A percentile compares a stretch with the other conserved stretches of the same genome.
Evolutionary conservation across 2,797 vertebrate genomes (phyloP).

Genomic region (Taenioides sp.): DNA sequence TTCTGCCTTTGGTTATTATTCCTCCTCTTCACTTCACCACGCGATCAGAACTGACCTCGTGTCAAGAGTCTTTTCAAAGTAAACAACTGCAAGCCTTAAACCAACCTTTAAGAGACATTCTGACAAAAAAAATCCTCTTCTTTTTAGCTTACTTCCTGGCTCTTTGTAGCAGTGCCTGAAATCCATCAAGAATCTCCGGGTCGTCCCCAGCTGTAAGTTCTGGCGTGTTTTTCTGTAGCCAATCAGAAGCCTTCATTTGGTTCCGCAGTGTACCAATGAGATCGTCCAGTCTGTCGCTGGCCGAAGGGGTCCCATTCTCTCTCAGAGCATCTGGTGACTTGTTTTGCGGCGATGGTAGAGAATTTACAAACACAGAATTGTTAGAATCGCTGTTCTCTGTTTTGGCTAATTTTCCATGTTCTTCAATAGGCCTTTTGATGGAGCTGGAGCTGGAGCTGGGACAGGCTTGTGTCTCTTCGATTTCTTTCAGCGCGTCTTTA

Average conservation of each 20-base stretch:
- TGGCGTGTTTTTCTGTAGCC: constrained; percentile 84
- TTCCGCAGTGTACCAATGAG: constrained; percentile 86
- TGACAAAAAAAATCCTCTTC: constrained; percentile 17
- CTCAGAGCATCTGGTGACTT: constrained; percentile 56
- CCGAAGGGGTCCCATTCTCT: constrained; percentile 50
- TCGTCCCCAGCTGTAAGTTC: constrained; percentile 80
- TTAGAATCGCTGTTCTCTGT: constrained; percentile 44
- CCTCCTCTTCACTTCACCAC: constrained; percentile 13
- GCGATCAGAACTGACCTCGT: constrained; percentile 31
- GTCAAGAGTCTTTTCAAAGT: constrained; percentile 27
- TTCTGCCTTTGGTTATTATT: constrained; percentile 5
- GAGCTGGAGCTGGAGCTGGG: constrained; percentile 21
- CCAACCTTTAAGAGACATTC: constrained; percentile 12
- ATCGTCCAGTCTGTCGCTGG: constrained; percentile 70
- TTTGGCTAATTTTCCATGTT: constrained; percentile 38
- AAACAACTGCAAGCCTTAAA: constrained; percentile 15
- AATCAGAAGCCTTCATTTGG: constrained; percentile 86
- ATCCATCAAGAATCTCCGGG: constrained; percentile 78
- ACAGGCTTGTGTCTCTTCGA: constrained; percentile 43
- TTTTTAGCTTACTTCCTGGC: constrained; percentile 68
- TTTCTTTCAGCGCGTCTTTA: constrained; percentile 78
- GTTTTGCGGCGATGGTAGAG: constrained; percentile 52
- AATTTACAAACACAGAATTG: constrained; percentile 56
- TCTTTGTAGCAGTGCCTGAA: constrained; percentile 77
- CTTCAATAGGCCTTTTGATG: constrained; percentile 37